Percentiles rank a stretch among this genome's conserved stretches.
These are phyloP conservation scores for Naso thynnoides DNA, from an alignment of 2,797 vertebrate species.

Conservation along the genomic window DNA sequence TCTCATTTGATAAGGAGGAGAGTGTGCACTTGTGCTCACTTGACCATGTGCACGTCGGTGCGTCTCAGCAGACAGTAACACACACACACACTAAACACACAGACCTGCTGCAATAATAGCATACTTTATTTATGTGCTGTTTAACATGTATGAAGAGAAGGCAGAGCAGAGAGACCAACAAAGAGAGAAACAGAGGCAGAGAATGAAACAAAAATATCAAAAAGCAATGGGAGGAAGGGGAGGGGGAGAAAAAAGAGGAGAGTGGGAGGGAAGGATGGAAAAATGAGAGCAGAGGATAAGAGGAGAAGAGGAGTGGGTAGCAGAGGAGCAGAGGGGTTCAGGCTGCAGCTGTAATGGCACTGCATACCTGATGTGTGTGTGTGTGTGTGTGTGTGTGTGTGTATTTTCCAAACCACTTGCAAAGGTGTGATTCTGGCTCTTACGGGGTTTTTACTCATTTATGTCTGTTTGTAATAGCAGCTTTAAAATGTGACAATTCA, in stretches of 20 bases:
- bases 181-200: not conserved
- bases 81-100: constrained; percentile 15
- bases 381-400: constrained; percentile 22
- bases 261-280: constrained; percentile 40
- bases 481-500: constrained; percentile 23
- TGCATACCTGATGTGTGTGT: constrained; percentile 12
- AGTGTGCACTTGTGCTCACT: constrained; percentile 18
- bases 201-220: constrained; percentile 30
- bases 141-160: constrained; percentile 51
- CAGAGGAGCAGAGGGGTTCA: constrained; percentile 34
- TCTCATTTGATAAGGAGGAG: constrained; percentile 57
- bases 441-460: constrained; percentile 18
- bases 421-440: constrained; percentile 37
- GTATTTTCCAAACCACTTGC: constrained; percentile 45
- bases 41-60: not conserved
- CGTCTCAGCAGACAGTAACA: not conserved
- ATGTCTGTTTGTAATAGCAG: constrained; percentile 38
- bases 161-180: not conserved
- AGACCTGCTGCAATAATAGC: constrained; percentile 22
- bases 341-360: constrained; percentile 12
- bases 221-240: constrained; percentile 24
- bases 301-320: constrained; percentile 40
- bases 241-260: constrained; percentile 14
- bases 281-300: constrained; percentile 45
- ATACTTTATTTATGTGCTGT: constrained; percentile 64